Conservation (phyloP, 1,140 invertebrate genomes). For the Drosophila nasuta region DNA sequence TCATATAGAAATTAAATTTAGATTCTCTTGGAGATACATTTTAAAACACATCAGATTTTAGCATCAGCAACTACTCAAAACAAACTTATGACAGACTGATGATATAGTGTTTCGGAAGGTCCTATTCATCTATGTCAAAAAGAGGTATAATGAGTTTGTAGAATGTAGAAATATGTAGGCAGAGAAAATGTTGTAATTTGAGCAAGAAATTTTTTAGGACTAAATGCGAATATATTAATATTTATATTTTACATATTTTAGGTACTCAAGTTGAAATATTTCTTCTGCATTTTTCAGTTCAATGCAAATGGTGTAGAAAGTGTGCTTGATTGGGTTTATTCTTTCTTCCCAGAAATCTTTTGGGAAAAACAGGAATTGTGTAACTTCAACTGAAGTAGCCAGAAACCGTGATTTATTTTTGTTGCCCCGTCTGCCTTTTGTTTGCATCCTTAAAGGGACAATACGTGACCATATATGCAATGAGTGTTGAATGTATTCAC, state of each 20-base stretch:
- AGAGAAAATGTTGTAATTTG: too few species aligned
- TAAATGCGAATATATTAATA: too few species aligned
- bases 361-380: neutral
- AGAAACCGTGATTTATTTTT: neutral
- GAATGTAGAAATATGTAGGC: too few species aligned
- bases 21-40: neutral
- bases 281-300: neutral
- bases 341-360: neutral
- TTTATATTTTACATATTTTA: too few species aligned
- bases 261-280: too few species aligned
- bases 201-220: too few species aligned
- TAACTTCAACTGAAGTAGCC: neutral
- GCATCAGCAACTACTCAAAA: neutral
- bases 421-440: constrained; percentile 12
- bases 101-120: neutral
- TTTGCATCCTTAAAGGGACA: constrained; percentile 19
- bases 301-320: neutral
- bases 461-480: constrained; percentile 7
- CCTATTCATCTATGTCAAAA: neutral
- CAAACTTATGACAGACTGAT: constrained; percentile 4
- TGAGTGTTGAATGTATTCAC: constrained; percentile 22
- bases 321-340: constrained; percentile 5
- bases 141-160: neutral
- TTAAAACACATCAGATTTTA: constrained; percentile 1
- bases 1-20: constrained; percentile 12